Base-by-base conservation (phyloP, 2,797 vertebrate species). In the Oceanodroma leucorhoa region DNA sequence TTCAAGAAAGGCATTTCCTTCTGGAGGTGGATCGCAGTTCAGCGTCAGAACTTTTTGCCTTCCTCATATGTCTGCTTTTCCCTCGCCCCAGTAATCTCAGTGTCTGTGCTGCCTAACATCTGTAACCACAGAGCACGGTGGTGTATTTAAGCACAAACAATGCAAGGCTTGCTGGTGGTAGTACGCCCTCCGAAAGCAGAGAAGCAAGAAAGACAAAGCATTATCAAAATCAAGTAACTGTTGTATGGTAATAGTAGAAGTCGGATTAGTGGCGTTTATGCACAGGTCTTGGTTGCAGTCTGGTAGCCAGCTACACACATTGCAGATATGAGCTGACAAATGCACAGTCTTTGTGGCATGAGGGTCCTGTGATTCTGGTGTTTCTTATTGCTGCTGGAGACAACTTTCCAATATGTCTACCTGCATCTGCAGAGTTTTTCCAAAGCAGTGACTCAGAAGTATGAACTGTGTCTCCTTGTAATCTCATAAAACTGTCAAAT, bases 401-500 rank as follows among this genome's bases (percentile, higher is more conserved):
- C 58, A 87, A 51, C 62, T 94, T 93, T 50, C 53, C 70, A 89
- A 60, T 92, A 92, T 90, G 93, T 94, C 90, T 94, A 13, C 83
- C 83, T 89, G 46, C 53, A 34, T 82, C 70, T 70, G 57, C 20
- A 3, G 64, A 62, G 29, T 40, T 45, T 92, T 87, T 75, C 1
- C 5, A 57, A 76, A 88, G 80, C 55, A 5, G 75, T 95, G 95
- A 94, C 90, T 96, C 90, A 90, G 73, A 94, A 84, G 38, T 43
- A 81, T 70, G 60, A 89, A 40, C 27, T 27, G 22, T 26, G 18
- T 79, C 55, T 94, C 67, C 81, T 75, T 69, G 30, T 87, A 85
- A 86, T 90, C 57, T 90, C 48, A 30, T 67, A 73, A 90, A 78
- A 48, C 87, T 71, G 48, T 53, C 64, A 95, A 67, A 83, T 78